Percentiles rank a stretch among this genome's conserved stretches.
Evolutionary conservation across 1,140 invertebrate genomes (phyloP).

Genomic region (Papilio glaucus): DNA sequence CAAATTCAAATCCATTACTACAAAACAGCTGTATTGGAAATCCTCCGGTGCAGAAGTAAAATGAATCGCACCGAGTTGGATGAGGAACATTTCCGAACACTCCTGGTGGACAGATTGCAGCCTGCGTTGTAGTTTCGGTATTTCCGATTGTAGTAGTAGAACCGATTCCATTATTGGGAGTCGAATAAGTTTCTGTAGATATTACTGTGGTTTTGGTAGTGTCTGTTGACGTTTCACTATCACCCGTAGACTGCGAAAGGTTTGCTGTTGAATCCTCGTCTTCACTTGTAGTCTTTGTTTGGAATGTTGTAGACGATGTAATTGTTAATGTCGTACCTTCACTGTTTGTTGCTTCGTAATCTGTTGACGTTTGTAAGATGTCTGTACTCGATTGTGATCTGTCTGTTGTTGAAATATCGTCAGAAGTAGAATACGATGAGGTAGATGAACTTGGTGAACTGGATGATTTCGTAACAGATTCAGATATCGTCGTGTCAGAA

Average conservation of each 20-base stretch:
- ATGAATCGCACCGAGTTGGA: conserved; percentile 52
- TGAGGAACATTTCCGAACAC: conserved; percentile 52
- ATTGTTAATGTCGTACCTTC: no score
- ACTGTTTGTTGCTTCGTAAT: not conserved
- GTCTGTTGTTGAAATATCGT: not conserved
- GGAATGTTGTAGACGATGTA: no score
- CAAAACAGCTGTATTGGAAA: conserved; percentile 50
- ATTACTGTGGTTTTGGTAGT: not conserved
- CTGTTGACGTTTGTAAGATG: not conserved
- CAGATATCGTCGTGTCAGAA: not conserved
- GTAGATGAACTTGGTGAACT: not conserved
- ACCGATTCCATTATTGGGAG: not conserved
- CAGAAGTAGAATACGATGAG: not conserved
- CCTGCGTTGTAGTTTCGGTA: conserved; percentile 4
- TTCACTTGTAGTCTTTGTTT: not conserved
- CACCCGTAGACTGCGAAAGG: conserved; percentile 1
- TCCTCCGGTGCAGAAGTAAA: conserved; percentile 54
- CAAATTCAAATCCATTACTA: conserved; percentile 53
- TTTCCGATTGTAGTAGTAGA: not conserved
- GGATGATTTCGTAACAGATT: not conserved
- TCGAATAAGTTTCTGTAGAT: not conserved
- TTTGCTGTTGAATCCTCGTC: conserved; percentile 24
- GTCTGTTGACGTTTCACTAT: conserved; percentile 4
- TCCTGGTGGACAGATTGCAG: conserved; percentile 44
- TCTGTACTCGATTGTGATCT: not conserved